These are phyloP conservation scores for Tupaia chinensis DNA, from an alignment of 2,113 vertebrate genomes.

Conservation along the genomic window DNA sequence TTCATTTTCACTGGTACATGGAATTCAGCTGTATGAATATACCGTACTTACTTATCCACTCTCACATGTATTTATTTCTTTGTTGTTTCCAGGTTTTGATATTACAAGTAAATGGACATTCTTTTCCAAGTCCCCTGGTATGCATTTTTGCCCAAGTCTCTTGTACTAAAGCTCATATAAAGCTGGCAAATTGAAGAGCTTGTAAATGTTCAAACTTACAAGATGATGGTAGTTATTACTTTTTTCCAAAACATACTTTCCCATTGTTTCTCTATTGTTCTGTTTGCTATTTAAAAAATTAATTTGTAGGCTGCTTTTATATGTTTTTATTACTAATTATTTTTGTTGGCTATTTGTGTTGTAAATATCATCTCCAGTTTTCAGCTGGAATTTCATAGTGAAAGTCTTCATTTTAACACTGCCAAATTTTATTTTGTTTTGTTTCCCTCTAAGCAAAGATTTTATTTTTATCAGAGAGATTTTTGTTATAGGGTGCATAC, in stretches of 20 bases:
- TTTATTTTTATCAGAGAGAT: background rate
- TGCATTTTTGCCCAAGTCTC: background rate
- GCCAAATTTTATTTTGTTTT: conserved; percentile 28
- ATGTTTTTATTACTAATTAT: background rate
- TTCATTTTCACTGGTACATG: background rate
- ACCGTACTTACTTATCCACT: background rate
- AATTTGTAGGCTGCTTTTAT: background rate
- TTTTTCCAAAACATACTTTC: conserved; percentile 1
- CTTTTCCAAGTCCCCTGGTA: background rate
- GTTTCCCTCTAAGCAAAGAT: conserved; percentile 3
- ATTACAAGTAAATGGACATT: background rate
- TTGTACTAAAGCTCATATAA: background rate
- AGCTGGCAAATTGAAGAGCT: background rate
- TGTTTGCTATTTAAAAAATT: background rate
- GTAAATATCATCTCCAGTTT: conserved; percentile 29
- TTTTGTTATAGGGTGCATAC: no score
- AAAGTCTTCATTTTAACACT: conserved; percentile 28
- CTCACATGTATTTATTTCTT: background rate
- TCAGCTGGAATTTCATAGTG: conserved; percentile 10
- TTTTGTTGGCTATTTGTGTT: background rate
- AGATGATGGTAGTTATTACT: background rate
- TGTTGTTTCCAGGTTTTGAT: background rate
- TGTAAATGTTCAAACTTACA: background rate
- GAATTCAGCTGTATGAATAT: background rate
- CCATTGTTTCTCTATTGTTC: background rate